phyloP scores from a whole-genome alignment of 2,888 invertebrate species.

The Alloplasta piceator region DNA sequence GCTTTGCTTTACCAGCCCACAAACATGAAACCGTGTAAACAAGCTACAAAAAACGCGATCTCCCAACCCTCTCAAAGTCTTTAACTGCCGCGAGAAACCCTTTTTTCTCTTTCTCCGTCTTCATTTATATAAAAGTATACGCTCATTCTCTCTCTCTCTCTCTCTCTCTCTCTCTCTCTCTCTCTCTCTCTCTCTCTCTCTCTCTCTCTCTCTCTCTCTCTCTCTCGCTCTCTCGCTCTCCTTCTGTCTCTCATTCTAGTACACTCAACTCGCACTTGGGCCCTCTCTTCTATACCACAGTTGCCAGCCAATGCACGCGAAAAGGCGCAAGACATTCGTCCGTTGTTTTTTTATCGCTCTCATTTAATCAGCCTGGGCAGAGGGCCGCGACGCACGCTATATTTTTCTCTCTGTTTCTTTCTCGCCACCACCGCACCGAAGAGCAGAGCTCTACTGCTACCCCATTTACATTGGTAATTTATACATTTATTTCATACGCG shows the following conservation, averaged over 20 bases:
- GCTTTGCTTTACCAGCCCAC: slow-evolving; percentile 52
- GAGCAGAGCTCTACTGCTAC: slow-evolving; percentile 9
- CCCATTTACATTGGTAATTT: slow-evolving; percentile 73
- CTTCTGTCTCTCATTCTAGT: slow-evolving; percentile 11
- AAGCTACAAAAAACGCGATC: slow-evolving; percentile 68
- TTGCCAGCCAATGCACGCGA: slow-evolving; percentile 37
- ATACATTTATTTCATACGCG: slow-evolving; percentile 67
- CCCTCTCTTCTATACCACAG: too few relatives aligned
- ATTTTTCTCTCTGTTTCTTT: slow-evolving; percentile 41
- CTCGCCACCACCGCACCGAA: slow-evolving; percentile 10
- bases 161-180: slow-evolving; percentile 11
- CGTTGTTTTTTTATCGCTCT: slow-evolving; percentile 73
- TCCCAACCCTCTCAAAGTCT: slow-evolving; percentile 36
- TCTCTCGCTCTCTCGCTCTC: too few relatives aligned
- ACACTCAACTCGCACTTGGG: background rate
- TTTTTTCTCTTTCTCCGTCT: slow-evolving; percentile 14
- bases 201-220: too few relatives aligned
- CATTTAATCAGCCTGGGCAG: slow-evolving; percentile 70
- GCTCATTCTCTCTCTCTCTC: slow-evolving; percentile 36
- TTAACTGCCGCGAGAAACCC: slow-evolving; percentile 26
- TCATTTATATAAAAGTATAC: background rate
- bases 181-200: slow-evolving; percentile 24
- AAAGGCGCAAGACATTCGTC: slow-evolving; percentile 69
- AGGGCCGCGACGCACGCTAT: slow-evolving; percentile 70
- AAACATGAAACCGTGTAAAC: slow-evolving; percentile 71